These are phyloP conservation scores for Zaprionus inermis DNA, from an alignment of 1,140 invertebrate genomes.

Conservation along the genomic window DNA sequence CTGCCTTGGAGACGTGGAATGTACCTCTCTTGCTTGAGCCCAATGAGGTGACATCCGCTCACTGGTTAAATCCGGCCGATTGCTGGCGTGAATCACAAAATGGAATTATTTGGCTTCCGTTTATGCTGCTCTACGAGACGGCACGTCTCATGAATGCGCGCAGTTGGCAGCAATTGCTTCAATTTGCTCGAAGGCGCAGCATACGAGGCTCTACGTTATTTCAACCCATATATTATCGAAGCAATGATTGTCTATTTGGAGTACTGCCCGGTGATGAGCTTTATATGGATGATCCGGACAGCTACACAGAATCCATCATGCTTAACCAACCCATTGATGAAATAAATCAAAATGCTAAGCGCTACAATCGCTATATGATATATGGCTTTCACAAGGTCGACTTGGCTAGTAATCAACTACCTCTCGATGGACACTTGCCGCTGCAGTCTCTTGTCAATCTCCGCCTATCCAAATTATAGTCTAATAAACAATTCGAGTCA, in stretches of 20 bases:
- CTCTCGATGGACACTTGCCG: conserved; percentile 62
- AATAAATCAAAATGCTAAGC: conserved; percentile 43
- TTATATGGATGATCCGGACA: conserved; percentile 68
- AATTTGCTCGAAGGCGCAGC: conserved; percentile 57
- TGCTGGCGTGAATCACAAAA: conserved; percentile 85
- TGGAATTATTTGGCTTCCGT: conserved; percentile 88
- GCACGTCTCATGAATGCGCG: conserved; percentile 83
- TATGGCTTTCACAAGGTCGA: conserved; percentile 57
- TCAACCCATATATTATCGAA: conserved; percentile 84
- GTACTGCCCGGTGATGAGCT: conserved; percentile 83
- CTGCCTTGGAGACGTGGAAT: conserved; percentile 85
- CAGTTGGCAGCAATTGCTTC: conserved; percentile 81
- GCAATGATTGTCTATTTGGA: conserved; percentile 71
- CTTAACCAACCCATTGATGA: conserved; percentile 41
- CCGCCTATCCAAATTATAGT: conserved; percentile 51
- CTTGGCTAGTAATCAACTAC: conserved; percentile 57
- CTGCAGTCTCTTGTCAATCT: conserved; percentile 36
- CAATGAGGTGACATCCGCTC: conserved; percentile 51
- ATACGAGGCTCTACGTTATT: conserved; percentile 81
- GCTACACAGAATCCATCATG: conserved; percentile 43
- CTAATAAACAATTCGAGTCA: neutral
- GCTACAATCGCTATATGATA: conserved; percentile 70
- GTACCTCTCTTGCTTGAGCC: conserved; percentile 59
- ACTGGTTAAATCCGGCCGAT: conserved; percentile 55
- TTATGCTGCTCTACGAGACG: conserved; percentile 85